Conservation (phyloP, 2,797 vertebrate species). For the Danio albolineatus region DNA sequence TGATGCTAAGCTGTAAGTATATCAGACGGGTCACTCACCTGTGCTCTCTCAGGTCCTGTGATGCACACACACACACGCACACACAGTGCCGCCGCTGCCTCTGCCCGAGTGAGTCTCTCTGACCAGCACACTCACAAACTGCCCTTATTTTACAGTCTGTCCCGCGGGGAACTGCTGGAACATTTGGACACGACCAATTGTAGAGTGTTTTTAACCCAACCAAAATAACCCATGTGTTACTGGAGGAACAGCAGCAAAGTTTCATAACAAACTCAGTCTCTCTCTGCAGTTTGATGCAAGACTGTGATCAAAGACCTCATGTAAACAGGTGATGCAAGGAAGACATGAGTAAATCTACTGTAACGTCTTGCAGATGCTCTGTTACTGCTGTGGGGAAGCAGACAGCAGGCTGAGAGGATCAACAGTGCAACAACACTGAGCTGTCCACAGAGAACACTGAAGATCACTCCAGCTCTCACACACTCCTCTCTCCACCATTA, state of each 20-base stretch:
- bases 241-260: slow-evolving; percentile 48
- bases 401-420: neutral
- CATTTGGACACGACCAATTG: slow-evolving; percentile 50
- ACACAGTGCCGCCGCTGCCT: neutral
- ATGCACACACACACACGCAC: neutral
- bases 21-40: neutral
- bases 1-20: neutral
- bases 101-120: neutral
- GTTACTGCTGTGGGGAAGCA: neutral
- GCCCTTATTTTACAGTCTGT: slow-evolving; percentile 33
- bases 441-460: no score
- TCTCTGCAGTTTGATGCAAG: slow-evolving; percentile 36
- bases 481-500: no score
- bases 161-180: slow-evolving; percentile 24
- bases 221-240: slow-evolving; percentile 32
- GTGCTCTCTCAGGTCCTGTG: neutral
- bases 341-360: slow-evolving; percentile 72
- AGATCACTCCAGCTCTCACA: no score
- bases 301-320: slow-evolving; percentile 12
- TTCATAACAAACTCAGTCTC: slow-evolving; percentile 32
- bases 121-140: slow-evolving; percentile 3
- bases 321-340: slow-evolving; percentile 82
- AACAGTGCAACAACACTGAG: no score
- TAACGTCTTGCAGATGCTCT: slow-evolving; percentile 71
- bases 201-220: slow-evolving; percentile 5